Evolutionary conservation across 1,140 invertebrate species (phyloP).

Genomic region (Bombus turneri): DNA sequence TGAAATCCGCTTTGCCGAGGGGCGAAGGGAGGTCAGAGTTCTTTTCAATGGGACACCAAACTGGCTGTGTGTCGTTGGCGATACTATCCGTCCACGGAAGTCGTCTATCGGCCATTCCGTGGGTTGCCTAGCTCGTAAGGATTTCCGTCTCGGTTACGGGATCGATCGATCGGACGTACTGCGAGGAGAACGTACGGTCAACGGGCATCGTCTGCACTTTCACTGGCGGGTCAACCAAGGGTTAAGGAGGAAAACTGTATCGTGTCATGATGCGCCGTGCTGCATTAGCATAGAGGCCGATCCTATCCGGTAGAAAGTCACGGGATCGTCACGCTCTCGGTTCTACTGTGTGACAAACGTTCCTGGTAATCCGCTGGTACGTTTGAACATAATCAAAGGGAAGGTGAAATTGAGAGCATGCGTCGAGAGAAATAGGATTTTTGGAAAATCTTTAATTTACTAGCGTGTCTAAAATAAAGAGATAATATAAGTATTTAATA

Average conservation of each 20-base stretch:
- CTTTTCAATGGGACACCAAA: neutral
- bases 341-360: neutral
- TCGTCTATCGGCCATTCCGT: constrained; percentile 28
- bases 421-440: neutral
- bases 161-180: constrained; percentile 39
- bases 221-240: constrained; percentile 51
- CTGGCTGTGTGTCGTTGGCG: neutral
- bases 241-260: constrained; percentile 65
- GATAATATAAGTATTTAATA: too few species aligned
- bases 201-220: constrained; percentile 55
- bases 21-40: neutral
- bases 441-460: neutral
- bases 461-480: too few species aligned
- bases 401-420: neutral
- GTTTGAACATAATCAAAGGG: neutral
- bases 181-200: neutral
- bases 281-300: constrained; percentile 56
- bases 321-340: constrained; percentile 31
- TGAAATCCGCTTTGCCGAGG: constrained; percentile 17
- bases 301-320: constrained; percentile 41
- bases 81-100: constrained; percentile 18
- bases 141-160: constrained; percentile 44
- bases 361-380: neutral
- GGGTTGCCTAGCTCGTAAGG: constrained; percentile 24
- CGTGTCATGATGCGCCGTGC: constrained; percentile 56